Evolutionary conservation across 2,888 invertebrate species (phyloP).

Genomic region (Drosophila hamatofila): DNA sequence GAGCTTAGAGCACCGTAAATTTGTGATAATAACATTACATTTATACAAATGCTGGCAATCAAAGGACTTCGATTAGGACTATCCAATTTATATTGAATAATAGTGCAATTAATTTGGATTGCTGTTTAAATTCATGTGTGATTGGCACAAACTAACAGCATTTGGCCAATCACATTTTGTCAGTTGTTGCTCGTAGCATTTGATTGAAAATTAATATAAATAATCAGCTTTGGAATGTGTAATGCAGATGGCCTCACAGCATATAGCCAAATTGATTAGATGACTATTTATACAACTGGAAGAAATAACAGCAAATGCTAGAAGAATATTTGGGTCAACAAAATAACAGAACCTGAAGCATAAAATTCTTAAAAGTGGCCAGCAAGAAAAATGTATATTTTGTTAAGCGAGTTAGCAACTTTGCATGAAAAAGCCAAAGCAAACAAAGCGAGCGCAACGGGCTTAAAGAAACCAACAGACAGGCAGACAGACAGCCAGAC

Average conservation of each 20-base stretch:
- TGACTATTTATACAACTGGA: constrained; percentile 5
- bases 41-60: neutral
- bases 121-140: constrained; percentile 1
- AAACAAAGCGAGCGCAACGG: constrained; percentile 58
- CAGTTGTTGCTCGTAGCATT: no score
- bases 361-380: constrained; percentile 36
- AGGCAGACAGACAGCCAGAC: neutral
- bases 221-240: constrained; percentile 11
- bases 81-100: neutral
- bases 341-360: constrained; percentile 74
- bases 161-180: neutral
- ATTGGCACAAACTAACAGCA: neutral
- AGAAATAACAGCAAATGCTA: constrained; percentile 14
- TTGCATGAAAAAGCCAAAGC: constrained; percentile 70
- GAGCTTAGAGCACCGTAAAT: neutral
- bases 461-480: constrained; percentile 13
- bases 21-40: neutral
- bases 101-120: no score
- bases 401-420: constrained; percentile 77
- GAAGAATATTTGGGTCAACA: constrained; percentile 70
- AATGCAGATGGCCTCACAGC: neutral
- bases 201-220: constrained; percentile 7
- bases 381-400: constrained; percentile 37
- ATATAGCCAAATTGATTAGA: neutral
- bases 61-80: neutral